Evolutionary conservation across 1,140 invertebrate genomes (phyloP), one percentile per base, ranked within the genome.

Genomic region (Portunus trituberculatus): DNA sequence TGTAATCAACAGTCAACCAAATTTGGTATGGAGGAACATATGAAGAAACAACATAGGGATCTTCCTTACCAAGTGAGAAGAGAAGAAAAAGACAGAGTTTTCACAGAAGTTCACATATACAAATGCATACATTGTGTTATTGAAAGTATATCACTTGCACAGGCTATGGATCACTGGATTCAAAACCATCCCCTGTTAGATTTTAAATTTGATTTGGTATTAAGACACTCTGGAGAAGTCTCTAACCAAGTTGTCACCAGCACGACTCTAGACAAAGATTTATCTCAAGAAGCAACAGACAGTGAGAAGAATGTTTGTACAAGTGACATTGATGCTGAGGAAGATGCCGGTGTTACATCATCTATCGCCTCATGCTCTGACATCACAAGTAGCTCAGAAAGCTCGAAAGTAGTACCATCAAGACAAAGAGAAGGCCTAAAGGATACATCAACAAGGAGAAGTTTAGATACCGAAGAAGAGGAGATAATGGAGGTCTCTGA

Each of bases 91-190:
- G 94, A 95, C n/a, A 93, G 87, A 59, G 32, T 96, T 6, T 95
- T 94, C 29, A 94, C 94, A 12, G 96, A 96, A 91, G 94, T 94
- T 28, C 91, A 96, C 87, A 94, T 94, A 76, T 96, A 96, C 48
- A 94, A 93, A 14, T 96, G 96, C 86, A 95, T 95, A n/a, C 94
- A 95, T 86, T 96, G 96, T 83, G 29, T 88, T 82, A 83, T 83
- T 45, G 95, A 94, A 31, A 96, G 95, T 59, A 95, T 95, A 76
- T 96, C 95, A 16, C 94, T 95, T 39, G 92, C 93, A 59, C 95
- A 95, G 83, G 95, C 96, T 48, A 94, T 96, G 92, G 96, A 95
- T 76, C 96, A 96, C 25, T 96, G 96, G 96, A 84, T 94, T 84
- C 93, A 94, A 16, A 95, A 94, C 16, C 96, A 96, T 93, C 94